phyloP scores from a whole-genome alignment of 2,113 vertebrate species.

The Anthoscopus minutus region DNA sequence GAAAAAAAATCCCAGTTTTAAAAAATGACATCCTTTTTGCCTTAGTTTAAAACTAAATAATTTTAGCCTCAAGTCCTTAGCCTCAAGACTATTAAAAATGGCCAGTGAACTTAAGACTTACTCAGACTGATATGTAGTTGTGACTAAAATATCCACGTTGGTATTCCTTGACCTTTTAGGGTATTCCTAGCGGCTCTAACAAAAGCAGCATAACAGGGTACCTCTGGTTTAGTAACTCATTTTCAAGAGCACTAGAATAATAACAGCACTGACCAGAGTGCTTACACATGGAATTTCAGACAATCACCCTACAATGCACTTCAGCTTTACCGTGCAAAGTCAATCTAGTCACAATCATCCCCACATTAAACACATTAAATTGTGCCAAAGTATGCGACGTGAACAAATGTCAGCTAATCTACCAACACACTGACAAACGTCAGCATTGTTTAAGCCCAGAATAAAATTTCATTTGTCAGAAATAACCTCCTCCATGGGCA shows the following conservation, averaged over 20 bases:
- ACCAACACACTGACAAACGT: background rate
- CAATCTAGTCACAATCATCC: constrained; percentile 1
- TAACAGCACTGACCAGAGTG: background rate
- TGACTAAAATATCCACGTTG: background rate
- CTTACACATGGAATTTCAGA: background rate
- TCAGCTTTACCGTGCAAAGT: constrained; percentile 18
- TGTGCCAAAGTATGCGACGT: background rate
- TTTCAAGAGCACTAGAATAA: too few species aligned
- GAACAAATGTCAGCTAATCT: background rate
- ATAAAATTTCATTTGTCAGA: background rate
- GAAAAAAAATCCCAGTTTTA: background rate
- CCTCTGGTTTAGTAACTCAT: constrained; percentile 21
- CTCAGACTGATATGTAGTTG: background rate
- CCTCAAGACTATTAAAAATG: background rate
- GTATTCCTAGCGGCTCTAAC: background rate
- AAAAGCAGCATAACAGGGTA: constrained; percentile 1
- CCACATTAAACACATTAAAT: background rate
- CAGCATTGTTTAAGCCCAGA: background rate
- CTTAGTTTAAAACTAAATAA: background rate
- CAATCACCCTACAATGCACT: background rate
- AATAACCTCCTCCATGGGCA: background rate
- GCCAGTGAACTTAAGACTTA: background rate
- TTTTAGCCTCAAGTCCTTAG: background rate
- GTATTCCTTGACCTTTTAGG: background rate
- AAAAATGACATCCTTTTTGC: background rate